Base-by-base conservation (phyloP, 2,888 invertebrate genomes). In the Chaitophorus viminalis region DNA sequence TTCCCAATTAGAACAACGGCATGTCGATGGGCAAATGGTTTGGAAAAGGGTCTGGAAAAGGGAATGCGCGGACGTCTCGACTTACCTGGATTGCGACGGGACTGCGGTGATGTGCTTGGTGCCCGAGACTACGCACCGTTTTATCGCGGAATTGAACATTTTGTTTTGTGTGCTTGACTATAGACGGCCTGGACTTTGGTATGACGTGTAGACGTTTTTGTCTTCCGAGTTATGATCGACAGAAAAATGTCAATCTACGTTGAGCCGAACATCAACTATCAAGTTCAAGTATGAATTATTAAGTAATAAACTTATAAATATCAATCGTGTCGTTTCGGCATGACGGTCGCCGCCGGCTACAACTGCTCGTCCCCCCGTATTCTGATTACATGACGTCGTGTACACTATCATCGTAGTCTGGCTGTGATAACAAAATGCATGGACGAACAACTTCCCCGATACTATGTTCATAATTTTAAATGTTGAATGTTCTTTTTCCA, bases 81-180 rank as follows among this genome's bases (percentile, higher is more conserved):
- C 39, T 84, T n/a, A 76, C 84, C 84, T 76, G 46, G 60, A 68
- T 60, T 46, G 84, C 4, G 65, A 68, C 17, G 65, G 36, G 25
- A 65, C 31, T 3, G 68, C n/a, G 11, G 33, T 25, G 39, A 65
- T 31, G 14, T 76, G 83, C 46, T 46, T 84, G 25, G 75, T 14
- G 46, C 68, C 29, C 11, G 68, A 31, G 1, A 68, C n/a, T 5
- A 39, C 39, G 31, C 39, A 84, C 46, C 21, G 84, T 84, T 76
- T 84, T 31, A 76, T 25, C 33, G 21, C 17, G 65, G 76, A 68
- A 76, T 76, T 76, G 17, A 84, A 84, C 84, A 84, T 84, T 76
- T 18, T 8, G n/a, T 46, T 39, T 2, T 9, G 65, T 4, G 1
- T 21, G 21, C 31, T 31, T 17, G 29, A 29, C 29, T 6, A 70